Base-by-base conservation (phyloP, 2,113 vertebrate genomes). In the Pitta sordida region DNA sequence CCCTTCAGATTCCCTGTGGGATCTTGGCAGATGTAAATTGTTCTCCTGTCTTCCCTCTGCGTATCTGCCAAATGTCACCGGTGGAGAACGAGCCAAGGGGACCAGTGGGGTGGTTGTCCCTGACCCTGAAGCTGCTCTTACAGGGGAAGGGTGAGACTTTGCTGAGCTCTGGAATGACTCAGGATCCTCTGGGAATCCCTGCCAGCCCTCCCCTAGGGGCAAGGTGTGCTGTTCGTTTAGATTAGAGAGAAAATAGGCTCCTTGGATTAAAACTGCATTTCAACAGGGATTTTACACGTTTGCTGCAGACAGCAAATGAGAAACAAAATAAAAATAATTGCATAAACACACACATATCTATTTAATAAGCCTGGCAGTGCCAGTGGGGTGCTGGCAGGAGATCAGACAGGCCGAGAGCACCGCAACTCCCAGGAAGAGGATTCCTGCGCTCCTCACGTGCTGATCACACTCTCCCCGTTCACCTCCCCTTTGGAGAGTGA, bases 281-380 rank as follows among this genome's bases (percentile, higher is more conserved):
- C 89, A 83, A 83, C 91, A 90, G 86, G 0, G 1, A 49, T 89
- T 95, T 91, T 71, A 89, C 74, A 53, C 2, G 2, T 77, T 95
- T 26, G 88, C 83, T 68, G 73, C 80, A 68, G 80, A 67, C 73
- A 92, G 90, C 53, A 62, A 93, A 85, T 3, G 62, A 94, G 91
- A 81, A 96, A 64, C 75, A 85, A 95, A 90, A 88, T 52, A 71
- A 85, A 94, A 93, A 86, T 89, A 93, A 91, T 81, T 83, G 86
- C 86, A 92, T 68, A 81, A 93, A 92, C 77, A 86, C 62, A 55
- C 30, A 63, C 52, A 64, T 73, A 68, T 52, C 81, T 79, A 34
- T 76, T 77, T 73, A 87, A 91, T 77, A 73, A 87, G 19, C 27
- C 55, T 86, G 94, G 92, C 91, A 94, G 51, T 86, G 84, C 91